A percentile compares a stretch with the other conserved stretches of the same genome.
Conservation (phyloP, 2,113 vertebrate species). For the Lepus timidus region DNA sequence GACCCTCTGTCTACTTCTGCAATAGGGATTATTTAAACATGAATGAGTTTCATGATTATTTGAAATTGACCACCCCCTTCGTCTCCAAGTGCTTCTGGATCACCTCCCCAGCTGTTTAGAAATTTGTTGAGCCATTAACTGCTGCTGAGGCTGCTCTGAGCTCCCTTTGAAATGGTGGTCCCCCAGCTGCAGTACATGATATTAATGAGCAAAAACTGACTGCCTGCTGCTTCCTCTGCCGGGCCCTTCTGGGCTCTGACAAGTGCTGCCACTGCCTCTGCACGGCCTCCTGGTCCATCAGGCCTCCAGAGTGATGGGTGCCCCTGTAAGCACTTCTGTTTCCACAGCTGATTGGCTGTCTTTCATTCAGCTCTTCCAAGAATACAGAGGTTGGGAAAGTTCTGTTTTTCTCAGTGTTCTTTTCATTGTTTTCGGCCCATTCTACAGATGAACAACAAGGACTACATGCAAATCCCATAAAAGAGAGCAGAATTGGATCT, state of each 20-base stretch:
- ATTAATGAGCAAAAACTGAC: constrained; percentile 74
- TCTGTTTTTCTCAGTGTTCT: neutral
- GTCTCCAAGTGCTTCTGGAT: constrained; percentile 68
- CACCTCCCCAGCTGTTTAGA: constrained; percentile 78
- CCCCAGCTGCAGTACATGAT: constrained; percentile 58
- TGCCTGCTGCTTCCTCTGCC: constrained; percentile 54
- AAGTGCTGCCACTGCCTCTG: neutral
- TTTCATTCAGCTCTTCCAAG: neutral
- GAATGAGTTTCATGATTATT: constrained; percentile 72
- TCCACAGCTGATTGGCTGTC: neutral
- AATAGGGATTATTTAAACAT: constrained; percentile 66
- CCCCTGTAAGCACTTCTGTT: neutral
- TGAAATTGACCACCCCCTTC: constrained; percentile 64
- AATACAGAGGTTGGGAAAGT: neutral
- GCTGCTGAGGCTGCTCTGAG: constrained; percentile 69
- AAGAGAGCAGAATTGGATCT: neutral
- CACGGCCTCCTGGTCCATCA: neutral
- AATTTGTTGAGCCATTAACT: constrained; percentile 79
- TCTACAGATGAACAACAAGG: neutral
- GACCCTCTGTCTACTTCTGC: constrained; percentile 44
- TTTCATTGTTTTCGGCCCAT: neutral
- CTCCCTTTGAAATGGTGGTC: constrained; percentile 76
- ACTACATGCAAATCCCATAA: neutral
- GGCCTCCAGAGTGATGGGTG: neutral
- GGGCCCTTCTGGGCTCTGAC: constrained; percentile 64